Conservation (phyloP, 2,797 vertebrate genomes). For the Platyrinchus mystaceus region DNA sequence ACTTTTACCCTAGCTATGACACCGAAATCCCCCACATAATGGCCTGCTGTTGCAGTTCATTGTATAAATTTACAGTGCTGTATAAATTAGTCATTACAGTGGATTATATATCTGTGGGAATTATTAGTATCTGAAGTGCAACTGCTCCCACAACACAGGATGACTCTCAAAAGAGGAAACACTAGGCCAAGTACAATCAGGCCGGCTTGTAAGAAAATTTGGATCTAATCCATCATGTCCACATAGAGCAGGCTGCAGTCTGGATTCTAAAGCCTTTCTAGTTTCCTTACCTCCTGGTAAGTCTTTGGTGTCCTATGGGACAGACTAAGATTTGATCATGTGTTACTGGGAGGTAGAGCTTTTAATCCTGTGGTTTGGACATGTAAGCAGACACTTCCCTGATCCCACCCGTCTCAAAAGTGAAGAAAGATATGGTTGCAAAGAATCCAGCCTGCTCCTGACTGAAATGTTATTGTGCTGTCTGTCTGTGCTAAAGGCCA, state of each 20-base stretch:
- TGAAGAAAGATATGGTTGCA: neutral
- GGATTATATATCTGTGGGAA: neutral
- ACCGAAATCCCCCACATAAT: neutral
- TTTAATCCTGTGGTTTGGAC: neutral
- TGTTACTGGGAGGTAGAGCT: neutral
- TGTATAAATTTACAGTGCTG: neutral
- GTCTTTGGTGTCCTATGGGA: neutral
- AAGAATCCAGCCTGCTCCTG: neutral
- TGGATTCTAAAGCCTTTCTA: conserved; percentile 24
- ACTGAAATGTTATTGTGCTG: neutral
- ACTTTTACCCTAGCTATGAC: neutral
- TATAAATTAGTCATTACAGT: neutral
- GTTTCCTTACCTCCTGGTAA: conserved; percentile 5
- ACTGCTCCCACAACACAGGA: neutral
- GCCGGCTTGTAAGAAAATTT: neutral
- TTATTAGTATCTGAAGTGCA: neutral
- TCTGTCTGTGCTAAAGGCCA: neutral
- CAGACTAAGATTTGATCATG: neutral
- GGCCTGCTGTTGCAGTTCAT: neutral
- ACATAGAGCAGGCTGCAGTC: neutral
- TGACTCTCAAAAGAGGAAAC: neutral
- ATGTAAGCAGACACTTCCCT: neutral
- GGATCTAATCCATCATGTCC: neutral
- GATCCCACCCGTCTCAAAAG: neutral
- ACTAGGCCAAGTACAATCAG: neutral